A percentile compares a stretch with the other conserved stretches of the same genome.
Conservation (phyloP, 2,888 invertebrate genomes). For the Tetheella fluctuosa region DNA sequence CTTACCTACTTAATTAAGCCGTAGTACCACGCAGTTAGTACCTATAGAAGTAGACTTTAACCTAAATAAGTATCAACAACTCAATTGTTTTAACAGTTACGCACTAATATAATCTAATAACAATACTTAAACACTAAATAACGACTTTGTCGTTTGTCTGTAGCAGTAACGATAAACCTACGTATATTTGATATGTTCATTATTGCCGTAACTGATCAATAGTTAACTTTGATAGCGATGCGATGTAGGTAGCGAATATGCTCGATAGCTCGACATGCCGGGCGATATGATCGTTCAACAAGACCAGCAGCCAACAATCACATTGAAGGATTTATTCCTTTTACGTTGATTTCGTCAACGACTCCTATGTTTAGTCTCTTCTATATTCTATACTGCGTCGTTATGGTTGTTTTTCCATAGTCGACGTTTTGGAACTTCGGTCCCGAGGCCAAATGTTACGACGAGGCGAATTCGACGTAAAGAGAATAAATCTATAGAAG, state of each 20-base stretch:
- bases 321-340: conserved; percentile 10
- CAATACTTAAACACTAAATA: conserved; percentile 65
- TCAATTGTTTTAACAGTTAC: conserved; percentile 34
- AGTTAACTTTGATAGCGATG: conserved; percentile 37
- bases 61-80: conserved; percentile 10
- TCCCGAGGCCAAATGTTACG: not conserved
- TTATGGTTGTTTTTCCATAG: too few relatives aligned
- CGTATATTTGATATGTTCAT: conserved; percentile 73
- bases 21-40: not conserved
- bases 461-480: conserved; percentile 3
- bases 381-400: not conserved
- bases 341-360: not conserved
- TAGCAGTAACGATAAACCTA: conserved; percentile 58
- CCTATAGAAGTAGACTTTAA: not conserved
- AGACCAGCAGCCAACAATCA: conserved; percentile 50
- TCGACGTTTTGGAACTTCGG: too few relatives aligned
- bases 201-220: conserved; percentile 63
- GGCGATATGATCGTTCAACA: conserved; percentile 55
- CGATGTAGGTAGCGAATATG: conserved; percentile 49
- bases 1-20: conserved; percentile 2
- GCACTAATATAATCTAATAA: conserved; percentile 51
- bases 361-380: not conserved
- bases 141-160: conserved; percentile 64
- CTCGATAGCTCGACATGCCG: conserved; percentile 58
- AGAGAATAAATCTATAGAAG: conserved; percentile 33